Evolutionary conservation across 2,113 vertebrate genomes (phyloP).

Genomic region (Gobio gobio): DNA sequence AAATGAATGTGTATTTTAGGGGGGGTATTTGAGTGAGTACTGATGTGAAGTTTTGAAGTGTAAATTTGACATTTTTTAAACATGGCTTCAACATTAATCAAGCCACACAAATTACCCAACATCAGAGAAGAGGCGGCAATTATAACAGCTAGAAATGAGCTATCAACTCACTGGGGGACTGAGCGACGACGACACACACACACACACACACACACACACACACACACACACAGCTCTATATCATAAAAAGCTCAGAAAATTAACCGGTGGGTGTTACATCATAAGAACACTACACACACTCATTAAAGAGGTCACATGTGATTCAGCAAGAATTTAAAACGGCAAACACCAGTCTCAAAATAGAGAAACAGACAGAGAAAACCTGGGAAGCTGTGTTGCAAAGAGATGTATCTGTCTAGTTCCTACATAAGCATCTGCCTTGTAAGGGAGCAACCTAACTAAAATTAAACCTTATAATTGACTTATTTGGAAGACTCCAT

Average conservation of each 20-base stretch:
- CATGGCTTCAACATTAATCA: slow-evolving; percentile 17
- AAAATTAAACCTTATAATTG: no score
- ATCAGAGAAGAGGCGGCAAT: slow-evolving; percentile 32
- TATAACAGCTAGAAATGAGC: slow-evolving; percentile 49
- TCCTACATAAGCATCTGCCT: not conserved
- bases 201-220: slow-evolving; percentile 24
- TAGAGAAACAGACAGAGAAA: not conserved
- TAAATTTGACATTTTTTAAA: slow-evolving; percentile 18
- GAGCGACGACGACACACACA: slow-evolving; percentile 26
- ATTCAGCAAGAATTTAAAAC: slow-evolving; percentile 42
- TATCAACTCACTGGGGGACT: slow-evolving; percentile 30
- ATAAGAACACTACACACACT: slow-evolving; percentile 19
- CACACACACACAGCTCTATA: not conserved
- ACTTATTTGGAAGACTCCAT: not conserved
- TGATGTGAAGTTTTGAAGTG: slow-evolving; percentile 26
- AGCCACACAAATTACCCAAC: slow-evolving; percentile 14
- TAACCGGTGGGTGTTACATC: not conserved
- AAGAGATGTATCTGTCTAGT: not conserved
- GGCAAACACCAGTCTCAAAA: not conserved
- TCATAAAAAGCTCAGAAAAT: not conserved
- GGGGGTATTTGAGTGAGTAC: not conserved
- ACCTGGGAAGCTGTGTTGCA: not conserved
- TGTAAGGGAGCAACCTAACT: not conserved
- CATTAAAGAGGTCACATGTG: slow-evolving; percentile 37
- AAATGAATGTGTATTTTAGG: not conserved